Evolutionary conservation across 2,888 invertebrate genomes (phyloP).

Genomic region (Trissoscelio sp.): DNA sequence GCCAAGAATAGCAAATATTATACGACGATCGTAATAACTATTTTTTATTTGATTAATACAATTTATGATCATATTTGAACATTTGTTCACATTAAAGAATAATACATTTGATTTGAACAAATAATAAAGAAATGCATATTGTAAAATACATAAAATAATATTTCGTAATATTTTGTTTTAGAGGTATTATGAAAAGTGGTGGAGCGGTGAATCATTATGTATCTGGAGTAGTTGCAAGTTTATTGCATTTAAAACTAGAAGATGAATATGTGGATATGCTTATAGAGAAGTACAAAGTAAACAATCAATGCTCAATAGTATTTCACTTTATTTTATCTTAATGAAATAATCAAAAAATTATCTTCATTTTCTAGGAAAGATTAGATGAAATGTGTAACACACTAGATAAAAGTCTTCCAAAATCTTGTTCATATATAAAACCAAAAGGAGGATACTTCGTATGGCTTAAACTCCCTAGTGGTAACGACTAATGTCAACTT

Average conservation of each 20-base stretch:
- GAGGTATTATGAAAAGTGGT: conserved; percentile 85
- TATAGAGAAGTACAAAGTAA: conserved; percentile 78
- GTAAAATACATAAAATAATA: too few species aligned
- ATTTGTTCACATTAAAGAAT: too few species aligned
- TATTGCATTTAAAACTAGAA: conserved; percentile 84
- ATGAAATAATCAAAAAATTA: neutral
- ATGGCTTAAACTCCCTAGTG: conserved; percentile 85
- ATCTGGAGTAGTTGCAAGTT: conserved; percentile 84
- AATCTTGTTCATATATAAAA: conserved; percentile 81
- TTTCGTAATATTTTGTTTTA: conserved; percentile 72
- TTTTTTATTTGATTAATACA: too few species aligned
- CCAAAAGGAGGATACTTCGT: conserved; percentile 87
- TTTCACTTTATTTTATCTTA: neutral
- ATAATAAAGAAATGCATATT: too few species aligned
- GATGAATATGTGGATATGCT: conserved; percentile 83
- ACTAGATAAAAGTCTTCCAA: conserved; percentile 83
- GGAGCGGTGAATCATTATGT: conserved; percentile 87
- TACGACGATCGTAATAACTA: conserved; percentile 82
- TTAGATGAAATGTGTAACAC: conserved; percentile 82
- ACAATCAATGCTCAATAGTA: neutral
- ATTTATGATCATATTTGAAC: too few species aligned
- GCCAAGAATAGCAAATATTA: conserved; percentile 80
- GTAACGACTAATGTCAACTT: conserved; percentile 72
- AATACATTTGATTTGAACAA: too few species aligned
- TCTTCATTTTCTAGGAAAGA: conserved; percentile 80